These are phyloP conservation scores for Limnodromus scolopaceus DNA, from an alignment of 2,797 vertebrate genomes.

Conservation along the genomic window DNA sequence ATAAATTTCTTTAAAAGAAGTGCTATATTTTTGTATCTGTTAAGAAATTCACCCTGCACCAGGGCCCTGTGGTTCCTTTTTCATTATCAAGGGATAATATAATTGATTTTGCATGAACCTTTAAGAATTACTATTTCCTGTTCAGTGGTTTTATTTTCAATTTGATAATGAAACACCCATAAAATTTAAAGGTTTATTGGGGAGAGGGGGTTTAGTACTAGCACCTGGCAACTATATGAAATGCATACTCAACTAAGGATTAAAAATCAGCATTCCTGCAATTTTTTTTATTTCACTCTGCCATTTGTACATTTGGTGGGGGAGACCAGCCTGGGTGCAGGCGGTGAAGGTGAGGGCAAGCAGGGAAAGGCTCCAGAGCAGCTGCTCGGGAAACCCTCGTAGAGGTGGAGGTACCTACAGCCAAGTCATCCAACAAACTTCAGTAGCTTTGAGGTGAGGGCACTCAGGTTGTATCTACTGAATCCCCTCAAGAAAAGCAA, in stretches of 20 bases:
- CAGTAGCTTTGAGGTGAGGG: background rate
- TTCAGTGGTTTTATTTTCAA: conserved; percentile 39
- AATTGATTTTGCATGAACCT: conserved; percentile 11
- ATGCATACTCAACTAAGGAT: conserved; percentile 11
- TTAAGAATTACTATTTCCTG: conserved; percentile 31
- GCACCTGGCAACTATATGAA: conserved; percentile 23
- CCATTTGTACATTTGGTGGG: background rate
- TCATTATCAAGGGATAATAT: conserved; percentile 8
- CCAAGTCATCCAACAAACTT: background rate
- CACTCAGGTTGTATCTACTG: background rate
- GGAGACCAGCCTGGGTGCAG: background rate
- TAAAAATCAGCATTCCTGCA: background rate
- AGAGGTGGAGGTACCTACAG: background rate
- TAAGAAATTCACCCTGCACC: background rate
- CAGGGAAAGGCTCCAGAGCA: background rate
- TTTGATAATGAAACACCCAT: conserved; percentile 48
- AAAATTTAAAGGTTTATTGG: conserved; percentile 39
- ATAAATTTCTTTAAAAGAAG: background rate
- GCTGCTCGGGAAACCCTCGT: background rate
- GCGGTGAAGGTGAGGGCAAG: background rate
- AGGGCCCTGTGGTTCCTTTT: background rate
- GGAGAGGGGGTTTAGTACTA: background rate
- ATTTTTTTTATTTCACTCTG: background rate
- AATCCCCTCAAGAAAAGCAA: background rate
- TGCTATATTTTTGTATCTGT: background rate